Percentiles rank a stretch among this genome's conserved stretches.
phyloP scores from a whole-genome alignment of 2,888 invertebrate genomes.

The Erebia epiphron region DNA sequence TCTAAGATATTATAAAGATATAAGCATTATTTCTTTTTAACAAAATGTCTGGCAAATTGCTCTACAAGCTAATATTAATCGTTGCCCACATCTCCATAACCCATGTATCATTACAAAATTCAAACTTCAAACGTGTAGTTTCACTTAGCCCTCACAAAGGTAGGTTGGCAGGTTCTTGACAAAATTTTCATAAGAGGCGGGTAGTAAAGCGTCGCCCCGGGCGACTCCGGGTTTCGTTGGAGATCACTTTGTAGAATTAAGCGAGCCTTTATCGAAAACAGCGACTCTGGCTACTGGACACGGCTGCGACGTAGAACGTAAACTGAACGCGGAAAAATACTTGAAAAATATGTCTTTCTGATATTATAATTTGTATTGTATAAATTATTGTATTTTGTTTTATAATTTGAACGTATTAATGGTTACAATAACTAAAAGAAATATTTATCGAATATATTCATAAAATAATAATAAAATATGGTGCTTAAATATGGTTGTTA shows the following conservation, averaged over 20 bases:
- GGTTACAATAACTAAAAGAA: too few relatives aligned
- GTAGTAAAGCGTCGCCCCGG: constrained; percentile 69
- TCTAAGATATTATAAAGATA: too few relatives aligned
- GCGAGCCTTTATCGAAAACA: constrained; percentile 64
- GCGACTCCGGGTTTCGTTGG: constrained; percentile 62
- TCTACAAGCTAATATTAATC: constrained; percentile 1
- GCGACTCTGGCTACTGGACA: constrained; percentile 53
- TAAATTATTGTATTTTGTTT: neutral
- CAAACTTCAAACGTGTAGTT: constrained; percentile 28
- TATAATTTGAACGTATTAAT: too few relatives aligned
- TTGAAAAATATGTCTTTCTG: neutral
- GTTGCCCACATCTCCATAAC: neutral
- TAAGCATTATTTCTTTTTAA: neutral
- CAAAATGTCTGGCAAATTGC: neutral
- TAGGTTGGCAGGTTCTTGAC: constrained; percentile 45
- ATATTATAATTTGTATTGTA: neutral
- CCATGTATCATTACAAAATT: constrained; percentile 11
- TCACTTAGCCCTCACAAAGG: constrained; percentile 29
- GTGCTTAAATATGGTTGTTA: too few relatives aligned
- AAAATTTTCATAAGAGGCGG: constrained; percentile 68
- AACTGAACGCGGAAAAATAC: constrained; percentile 25
- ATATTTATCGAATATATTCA: too few relatives aligned
- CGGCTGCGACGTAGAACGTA: constrained; percentile 48
- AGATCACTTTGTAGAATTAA: constrained; percentile 76
- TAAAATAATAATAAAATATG: too few relatives aligned